Conservation (phyloP, 2,797 vertebrate species). For the Dryobates pubescens region DNA sequence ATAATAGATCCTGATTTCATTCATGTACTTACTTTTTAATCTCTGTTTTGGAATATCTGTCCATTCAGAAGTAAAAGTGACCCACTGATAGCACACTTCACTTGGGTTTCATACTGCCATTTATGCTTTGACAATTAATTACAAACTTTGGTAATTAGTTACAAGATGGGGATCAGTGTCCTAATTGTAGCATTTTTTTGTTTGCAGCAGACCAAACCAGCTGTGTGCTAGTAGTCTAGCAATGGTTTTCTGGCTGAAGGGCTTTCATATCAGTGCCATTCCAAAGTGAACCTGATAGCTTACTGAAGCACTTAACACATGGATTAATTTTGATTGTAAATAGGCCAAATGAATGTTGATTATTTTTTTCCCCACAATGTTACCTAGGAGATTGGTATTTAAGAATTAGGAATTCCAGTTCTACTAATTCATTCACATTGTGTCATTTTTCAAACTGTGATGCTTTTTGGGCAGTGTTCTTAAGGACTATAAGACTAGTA, state of each 20-base stretch:
- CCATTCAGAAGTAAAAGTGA: not conserved
- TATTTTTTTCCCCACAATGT: not conserved
- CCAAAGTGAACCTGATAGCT: not conserved
- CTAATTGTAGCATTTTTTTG: not conserved
- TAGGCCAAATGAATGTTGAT: not conserved
- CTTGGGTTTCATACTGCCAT: not conserved
- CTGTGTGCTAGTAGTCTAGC: not conserved
- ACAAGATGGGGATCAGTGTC: not conserved
- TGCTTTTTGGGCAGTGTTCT: not conserved
- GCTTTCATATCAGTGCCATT: not conserved
- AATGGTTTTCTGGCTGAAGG: not conserved
- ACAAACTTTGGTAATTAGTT: not conserved
- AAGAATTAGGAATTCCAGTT: not conserved
- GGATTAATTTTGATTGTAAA: not conserved
- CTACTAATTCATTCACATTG: not conserved
- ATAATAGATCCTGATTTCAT: not conserved
- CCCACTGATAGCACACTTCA: not conserved
- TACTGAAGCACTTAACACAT: not conserved
- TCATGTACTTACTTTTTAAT: not conserved
- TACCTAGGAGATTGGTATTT: not conserved
- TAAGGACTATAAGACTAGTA: not conserved
- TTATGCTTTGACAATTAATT: not conserved
- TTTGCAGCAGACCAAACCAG: not conserved
- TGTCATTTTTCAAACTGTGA: not conserved
- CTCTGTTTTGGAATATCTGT: not conserved